Evolutionary conservation across 2,113 vertebrate species (phyloP).

Genomic region (Leptocoma aspasia): DNA sequence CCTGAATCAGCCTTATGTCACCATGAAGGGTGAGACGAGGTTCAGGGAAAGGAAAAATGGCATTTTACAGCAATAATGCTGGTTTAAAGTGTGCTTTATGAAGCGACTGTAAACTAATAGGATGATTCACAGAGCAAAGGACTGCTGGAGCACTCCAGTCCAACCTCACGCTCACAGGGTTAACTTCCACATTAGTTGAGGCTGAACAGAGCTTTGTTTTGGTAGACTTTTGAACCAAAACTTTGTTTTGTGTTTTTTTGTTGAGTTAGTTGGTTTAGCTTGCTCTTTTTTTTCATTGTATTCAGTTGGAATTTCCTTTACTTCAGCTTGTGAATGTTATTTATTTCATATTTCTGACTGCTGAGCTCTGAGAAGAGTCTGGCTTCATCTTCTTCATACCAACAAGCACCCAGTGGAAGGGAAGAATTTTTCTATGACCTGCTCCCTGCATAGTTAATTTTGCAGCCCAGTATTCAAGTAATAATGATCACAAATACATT

Average conservation of each 20-base stretch:
- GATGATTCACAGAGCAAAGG: not conserved
- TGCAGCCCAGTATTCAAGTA: not conserved
- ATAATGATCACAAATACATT: not conserved
- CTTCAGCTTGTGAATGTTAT: not conserved
- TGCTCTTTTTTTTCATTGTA: not conserved
- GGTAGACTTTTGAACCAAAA: not conserved
- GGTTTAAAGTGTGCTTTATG: not conserved
- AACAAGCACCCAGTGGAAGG: not conserved
- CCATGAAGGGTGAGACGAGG: not conserved
- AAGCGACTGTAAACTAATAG: not conserved
- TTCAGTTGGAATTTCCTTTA: not conserved
- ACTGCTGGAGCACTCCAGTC: not conserved
- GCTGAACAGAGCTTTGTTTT: not conserved
- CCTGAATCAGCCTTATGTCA: not conserved
- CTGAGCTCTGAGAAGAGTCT: not conserved
- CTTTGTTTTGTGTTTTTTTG: not conserved
- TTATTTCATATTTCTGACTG: not conserved
- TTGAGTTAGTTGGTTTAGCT: not conserved
- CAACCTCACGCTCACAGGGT: not conserved
- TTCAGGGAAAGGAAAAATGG: not conserved
- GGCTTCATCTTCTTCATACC: not conserved
- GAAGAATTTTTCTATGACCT: not conserved
- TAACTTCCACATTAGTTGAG: not conserved
- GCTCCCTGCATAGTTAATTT: not conserved
- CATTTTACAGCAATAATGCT: not conserved